Evolutionary conservation across 2,888 invertebrate species (phyloP).

Genomic region (Eupeodes latifasciatus): DNA sequence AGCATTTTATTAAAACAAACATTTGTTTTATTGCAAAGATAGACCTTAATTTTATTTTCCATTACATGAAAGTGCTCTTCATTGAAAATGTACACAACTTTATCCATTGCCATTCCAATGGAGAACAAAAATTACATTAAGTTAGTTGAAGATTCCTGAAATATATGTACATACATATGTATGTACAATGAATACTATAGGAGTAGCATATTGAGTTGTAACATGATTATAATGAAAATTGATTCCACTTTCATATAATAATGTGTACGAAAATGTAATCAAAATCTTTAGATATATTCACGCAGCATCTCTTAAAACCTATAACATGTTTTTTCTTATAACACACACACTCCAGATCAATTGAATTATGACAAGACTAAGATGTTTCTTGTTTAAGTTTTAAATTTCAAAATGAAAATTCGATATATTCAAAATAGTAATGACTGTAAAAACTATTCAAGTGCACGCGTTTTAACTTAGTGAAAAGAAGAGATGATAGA

Average conservation of each 20-base stretch:
- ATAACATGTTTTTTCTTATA: background rate
- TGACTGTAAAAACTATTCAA: too few species aligned
- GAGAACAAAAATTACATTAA: constrained; percentile 1
- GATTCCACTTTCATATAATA: constrained; percentile 2
- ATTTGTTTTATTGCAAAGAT: background rate
- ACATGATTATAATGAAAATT: constrained; percentile 33
- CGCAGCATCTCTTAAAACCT: background rate
- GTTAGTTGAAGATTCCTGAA: background rate
- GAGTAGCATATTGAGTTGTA: constrained; percentile 14
- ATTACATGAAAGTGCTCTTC: background rate
- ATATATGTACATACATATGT: background rate
- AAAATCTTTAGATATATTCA: constrained; percentile 15
- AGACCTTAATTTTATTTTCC: background rate
- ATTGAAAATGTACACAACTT: background rate
- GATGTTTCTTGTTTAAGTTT: background rate
- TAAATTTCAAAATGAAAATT: background rate
- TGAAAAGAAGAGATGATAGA: too few species aligned
- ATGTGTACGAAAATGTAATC: constrained; percentile 24
- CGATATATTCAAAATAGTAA: too few species aligned
- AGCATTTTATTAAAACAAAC: background rate
- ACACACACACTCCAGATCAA: background rate
- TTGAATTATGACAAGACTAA: background rate
- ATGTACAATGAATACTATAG: background rate
- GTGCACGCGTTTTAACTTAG: too few species aligned
- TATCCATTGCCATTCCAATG: background rate